Conservation (phyloP, 2,888 invertebrate genomes). For the Eupithecia insigniata region DNA sequence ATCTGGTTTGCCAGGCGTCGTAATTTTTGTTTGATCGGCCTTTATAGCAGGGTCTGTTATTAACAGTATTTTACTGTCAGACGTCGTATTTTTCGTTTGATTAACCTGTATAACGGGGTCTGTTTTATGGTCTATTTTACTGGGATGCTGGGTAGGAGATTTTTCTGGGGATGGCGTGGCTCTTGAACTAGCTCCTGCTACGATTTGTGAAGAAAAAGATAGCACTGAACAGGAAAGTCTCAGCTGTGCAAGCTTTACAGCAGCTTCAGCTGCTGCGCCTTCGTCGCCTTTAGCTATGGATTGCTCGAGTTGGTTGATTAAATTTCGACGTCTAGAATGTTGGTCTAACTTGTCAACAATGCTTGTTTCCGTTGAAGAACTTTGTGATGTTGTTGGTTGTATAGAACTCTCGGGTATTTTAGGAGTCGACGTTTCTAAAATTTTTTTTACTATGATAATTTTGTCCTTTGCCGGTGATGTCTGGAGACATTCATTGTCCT, state of each 20-base stretch:
- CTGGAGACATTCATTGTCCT: constrained; percentile 20
- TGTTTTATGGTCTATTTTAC: constrained; percentile 13
- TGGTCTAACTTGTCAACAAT: constrained; percentile 48
- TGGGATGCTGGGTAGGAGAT: background rate
- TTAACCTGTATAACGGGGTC: constrained; percentile 16
- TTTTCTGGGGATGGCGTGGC: constrained; percentile 43
- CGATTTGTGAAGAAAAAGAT: constrained; percentile 77
- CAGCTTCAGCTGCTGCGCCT: constrained; percentile 89
- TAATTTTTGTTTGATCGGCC: background rate
- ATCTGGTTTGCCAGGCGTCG: background rate
- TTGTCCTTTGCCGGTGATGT: constrained; percentile 31
- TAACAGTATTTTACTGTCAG: too few species aligned
- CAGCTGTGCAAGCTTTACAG: constrained; percentile 89
- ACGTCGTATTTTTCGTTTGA: constrained; percentile 7
- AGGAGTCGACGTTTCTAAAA: constrained; percentile 16
- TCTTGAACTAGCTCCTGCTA: constrained; percentile 50
- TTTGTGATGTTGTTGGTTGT: constrained; percentile 21
- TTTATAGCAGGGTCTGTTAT: constrained; percentile 19
- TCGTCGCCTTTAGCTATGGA: constrained; percentile 91
- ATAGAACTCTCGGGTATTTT: background rate
- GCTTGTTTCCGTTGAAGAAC: constrained; percentile 5
- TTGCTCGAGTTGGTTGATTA: constrained; percentile 89
- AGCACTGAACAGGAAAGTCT: constrained; percentile 89
- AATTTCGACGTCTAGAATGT: constrained; percentile 67
- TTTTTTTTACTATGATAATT: constrained; percentile 23